Percentiles rank a stretch among this genome's conserved stretches.
Conservation (phyloP, 1,140 invertebrate species). For the Zaprionus davidi region DNA sequence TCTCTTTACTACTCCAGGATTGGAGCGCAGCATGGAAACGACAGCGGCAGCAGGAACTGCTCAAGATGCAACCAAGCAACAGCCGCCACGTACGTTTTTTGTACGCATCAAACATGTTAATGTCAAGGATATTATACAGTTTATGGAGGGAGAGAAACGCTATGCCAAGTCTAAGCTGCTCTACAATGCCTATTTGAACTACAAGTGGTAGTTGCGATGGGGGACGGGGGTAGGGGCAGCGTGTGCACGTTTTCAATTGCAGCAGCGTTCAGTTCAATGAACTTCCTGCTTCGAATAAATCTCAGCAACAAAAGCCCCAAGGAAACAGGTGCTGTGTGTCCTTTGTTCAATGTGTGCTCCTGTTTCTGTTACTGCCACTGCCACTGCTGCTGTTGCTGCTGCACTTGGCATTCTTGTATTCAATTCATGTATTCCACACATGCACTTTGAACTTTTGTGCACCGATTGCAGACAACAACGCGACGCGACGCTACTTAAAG, state of each 20-base stretch:
- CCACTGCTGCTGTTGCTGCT: constrained; percentile 15
- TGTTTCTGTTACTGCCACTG: background rate
- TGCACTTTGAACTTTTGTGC: constrained; percentile 80
- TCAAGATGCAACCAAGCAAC: background rate
- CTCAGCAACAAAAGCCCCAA: constrained; percentile 68
- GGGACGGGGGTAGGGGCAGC: background rate
- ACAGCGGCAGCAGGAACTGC: background rate
- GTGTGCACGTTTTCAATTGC: constrained; percentile 52
- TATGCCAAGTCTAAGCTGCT: constrained; percentile 43
- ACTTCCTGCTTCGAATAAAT: constrained; percentile 62
- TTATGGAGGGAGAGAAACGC: constrained; percentile 51
- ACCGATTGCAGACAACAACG: constrained; percentile 54
- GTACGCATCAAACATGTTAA: constrained; percentile 43
- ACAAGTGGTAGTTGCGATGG: constrained; percentile 27
- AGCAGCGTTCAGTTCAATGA: constrained; percentile 60
- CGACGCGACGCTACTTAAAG: constrained; percentile 60
- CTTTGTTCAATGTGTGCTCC: constrained; percentile 54
- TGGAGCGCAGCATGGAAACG: background rate
- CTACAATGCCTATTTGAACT: constrained; percentile 54
- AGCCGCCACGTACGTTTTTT: background rate
- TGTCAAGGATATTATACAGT: constrained; percentile 58
- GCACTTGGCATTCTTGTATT: constrained; percentile 59
- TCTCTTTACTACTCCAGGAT: background rate
- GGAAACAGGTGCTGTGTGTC: constrained; percentile 77
- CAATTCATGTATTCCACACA: constrained; percentile 47